Conservation (phyloP, 1,140 invertebrate species). For the Aphaenogaster rudis region DNA sequence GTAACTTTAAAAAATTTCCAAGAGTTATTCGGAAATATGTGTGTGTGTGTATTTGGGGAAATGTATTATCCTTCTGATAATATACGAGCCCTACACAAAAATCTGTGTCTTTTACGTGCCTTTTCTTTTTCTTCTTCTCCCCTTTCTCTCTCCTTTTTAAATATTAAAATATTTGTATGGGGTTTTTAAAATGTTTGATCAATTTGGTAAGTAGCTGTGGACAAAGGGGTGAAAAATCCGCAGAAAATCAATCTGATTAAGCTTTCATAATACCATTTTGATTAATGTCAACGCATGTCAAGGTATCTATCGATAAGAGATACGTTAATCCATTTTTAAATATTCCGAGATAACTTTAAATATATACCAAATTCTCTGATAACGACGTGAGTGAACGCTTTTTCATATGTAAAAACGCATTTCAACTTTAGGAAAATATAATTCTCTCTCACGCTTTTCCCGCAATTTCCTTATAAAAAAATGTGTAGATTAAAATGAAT, state of each 20-base stretch:
- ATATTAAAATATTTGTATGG: not conserved
- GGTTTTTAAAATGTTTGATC: not conserved
- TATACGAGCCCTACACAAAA: not conserved
- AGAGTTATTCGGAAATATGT: not conserved
- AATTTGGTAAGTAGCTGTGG: not conserved
- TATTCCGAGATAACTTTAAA: not conserved
- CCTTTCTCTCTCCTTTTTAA: not conserved
- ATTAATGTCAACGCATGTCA: not conserved
- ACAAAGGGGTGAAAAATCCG: not conserved
- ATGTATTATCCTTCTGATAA: not conserved
- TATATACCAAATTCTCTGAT: slow-evolving; percentile 3
- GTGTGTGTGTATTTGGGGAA: too few relatives aligned
- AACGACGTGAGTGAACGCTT: not conserved
- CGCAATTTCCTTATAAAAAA: not conserved
- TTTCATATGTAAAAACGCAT: not conserved
- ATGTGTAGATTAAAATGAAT: not conserved
- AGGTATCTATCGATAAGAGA: not conserved
- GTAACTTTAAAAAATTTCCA: not conserved
- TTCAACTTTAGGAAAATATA: slow-evolving; percentile 9
- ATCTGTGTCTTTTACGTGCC: not conserved
- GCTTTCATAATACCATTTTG: not conserved
- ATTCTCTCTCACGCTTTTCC: not conserved
- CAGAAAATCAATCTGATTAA: slow-evolving; percentile 16
- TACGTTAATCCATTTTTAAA: slow-evolving; percentile 33
- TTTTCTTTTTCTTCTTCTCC: too few relatives aligned